Evolutionary conservation across 2,888 invertebrate genomes (phyloP).

Genomic region (Cryptops parisi): DNA sequence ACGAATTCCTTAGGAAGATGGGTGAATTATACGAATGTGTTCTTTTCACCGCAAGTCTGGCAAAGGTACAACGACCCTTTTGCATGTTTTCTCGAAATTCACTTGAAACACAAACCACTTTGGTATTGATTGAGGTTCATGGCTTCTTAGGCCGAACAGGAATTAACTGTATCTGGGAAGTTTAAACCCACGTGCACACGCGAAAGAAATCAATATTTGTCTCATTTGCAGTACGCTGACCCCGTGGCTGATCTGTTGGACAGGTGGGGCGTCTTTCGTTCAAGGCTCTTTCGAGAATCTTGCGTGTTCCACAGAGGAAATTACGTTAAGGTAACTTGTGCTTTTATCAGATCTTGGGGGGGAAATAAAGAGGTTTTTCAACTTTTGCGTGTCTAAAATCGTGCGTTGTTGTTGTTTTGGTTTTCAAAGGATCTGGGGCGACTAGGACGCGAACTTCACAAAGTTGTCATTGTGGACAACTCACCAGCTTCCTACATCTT

Average conservation of each 20-base stretch:
- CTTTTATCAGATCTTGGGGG: too few species aligned
- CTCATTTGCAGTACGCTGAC: slow-evolving; percentile 70
- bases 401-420: slow-evolving; percentile 1
- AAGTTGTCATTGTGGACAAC: slow-evolving; percentile 97
- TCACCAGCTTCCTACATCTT: slow-evolving; percentile 99
- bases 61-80: slow-evolving; percentile 47
- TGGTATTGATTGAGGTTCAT: too few species aligned
- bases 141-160: too few species aligned
- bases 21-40: slow-evolving; percentile 98
- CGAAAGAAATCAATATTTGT: too few species aligned
- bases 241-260: slow-evolving; percentile 97
- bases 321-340: slow-evolving; percentile 68
- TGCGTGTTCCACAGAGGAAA: slow-evolving; percentile 99
- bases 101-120: too few species aligned
- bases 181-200: too few species aligned
- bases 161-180: too few species aligned
- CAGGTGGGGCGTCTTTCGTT: slow-evolving; percentile 91
- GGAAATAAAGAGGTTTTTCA: too few species aligned
- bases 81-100: too few species aligned
- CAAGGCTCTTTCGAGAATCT: slow-evolving; percentile 95
- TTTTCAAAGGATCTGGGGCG: slow-evolving; percentile 70
- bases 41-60: slow-evolving; percentile 95
- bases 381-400: too few species aligned
- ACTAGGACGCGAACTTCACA: slow-evolving; percentile 86
- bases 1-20: slow-evolving; percentile 95